Conservation (phyloP, 2,888 invertebrate genomes). For the Lasius platythorax region DNA sequence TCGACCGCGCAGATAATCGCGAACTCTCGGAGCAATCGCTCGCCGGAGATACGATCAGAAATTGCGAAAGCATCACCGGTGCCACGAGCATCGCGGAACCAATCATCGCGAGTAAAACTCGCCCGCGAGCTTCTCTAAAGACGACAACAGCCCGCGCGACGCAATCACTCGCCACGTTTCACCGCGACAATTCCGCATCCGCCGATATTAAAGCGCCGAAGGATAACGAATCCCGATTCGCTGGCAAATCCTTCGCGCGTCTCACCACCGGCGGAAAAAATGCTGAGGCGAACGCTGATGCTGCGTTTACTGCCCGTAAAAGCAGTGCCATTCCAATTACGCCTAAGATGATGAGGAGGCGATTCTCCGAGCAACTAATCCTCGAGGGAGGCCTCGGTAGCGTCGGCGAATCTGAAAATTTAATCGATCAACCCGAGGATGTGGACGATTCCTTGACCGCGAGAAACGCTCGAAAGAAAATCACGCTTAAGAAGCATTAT, state of each 20-base stretch:
- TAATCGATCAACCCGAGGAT: slow-evolving; percentile 68
- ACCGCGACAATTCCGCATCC: slow-evolving; percentile 31
- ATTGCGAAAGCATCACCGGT: slow-evolving; percentile 50
- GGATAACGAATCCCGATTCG: background rate
- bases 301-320: slow-evolving; percentile 52
- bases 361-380: slow-evolving; percentile 82
- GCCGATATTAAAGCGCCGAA: background rate
- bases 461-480: slow-evolving; percentile 79
- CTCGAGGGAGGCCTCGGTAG: slow-evolving; percentile 79
- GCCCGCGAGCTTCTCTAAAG: slow-evolving; percentile 48
- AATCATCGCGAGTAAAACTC: slow-evolving; percentile 56
- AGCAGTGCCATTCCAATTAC: slow-evolving; percentile 74
- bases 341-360: slow-evolving; percentile 80
- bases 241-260: background rate
- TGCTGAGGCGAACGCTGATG: slow-evolving; percentile 59
- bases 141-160: slow-evolving; percentile 28
- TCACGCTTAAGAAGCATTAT: slow-evolving; percentile 88
- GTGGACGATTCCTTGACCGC: slow-evolving; percentile 77
- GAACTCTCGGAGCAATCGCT: slow-evolving; percentile 75
- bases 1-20: slow-evolving; percentile 63
- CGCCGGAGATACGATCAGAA: slow-evolving; percentile 42
- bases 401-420: slow-evolving; percentile 75
- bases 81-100: slow-evolving; percentile 53
- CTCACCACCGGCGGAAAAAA: slow-evolving; percentile 48
- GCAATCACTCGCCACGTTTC: slow-evolving; percentile 27